phyloP scores from a whole-genome alignment of 2,797 vertebrate species.

The Linurgus olivaceus region DNA sequence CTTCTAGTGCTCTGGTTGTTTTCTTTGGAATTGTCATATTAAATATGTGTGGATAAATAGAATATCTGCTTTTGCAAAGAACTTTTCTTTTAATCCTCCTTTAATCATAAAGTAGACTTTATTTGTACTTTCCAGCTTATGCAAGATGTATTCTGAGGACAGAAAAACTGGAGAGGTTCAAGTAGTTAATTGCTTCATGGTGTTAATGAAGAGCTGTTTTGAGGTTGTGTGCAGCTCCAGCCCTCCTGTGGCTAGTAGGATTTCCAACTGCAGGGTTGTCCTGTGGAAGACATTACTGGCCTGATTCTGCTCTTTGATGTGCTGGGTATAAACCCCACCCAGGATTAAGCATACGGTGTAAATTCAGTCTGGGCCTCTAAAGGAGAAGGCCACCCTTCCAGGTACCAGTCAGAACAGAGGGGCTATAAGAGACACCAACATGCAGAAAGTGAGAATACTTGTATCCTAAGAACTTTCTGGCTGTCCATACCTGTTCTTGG shows the following conservation, averaged over 20 bases:
- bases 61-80: not conserved
- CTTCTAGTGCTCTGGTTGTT: conserved; percentile 10
- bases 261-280: not conserved
- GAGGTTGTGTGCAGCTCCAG: not conserved
- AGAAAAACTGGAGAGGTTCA: not conserved
- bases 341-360: not conserved
- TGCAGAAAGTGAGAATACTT: not conserved
- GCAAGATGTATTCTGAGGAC: not conserved
- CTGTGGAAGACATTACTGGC: not conserved
- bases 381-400: not conserved
- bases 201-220: not conserved
- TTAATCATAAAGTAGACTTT: not conserved
- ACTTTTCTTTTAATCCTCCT: not conserved
- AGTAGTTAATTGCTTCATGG: not conserved
- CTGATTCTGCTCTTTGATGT: not conserved
- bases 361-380: not conserved
- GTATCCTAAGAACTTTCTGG: not conserved
- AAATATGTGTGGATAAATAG: not conserved
- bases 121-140: not conserved
- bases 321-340: not conserved
- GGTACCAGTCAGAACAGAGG: not conserved
- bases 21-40: conserved; percentile 39
- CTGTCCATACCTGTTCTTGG: not conserved
- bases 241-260: not conserved
- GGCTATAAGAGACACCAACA: not conserved